Evolutionary conservation across 2,113 vertebrate species (phyloP).

Genomic region (Ceyx cyanopectus): DNA sequence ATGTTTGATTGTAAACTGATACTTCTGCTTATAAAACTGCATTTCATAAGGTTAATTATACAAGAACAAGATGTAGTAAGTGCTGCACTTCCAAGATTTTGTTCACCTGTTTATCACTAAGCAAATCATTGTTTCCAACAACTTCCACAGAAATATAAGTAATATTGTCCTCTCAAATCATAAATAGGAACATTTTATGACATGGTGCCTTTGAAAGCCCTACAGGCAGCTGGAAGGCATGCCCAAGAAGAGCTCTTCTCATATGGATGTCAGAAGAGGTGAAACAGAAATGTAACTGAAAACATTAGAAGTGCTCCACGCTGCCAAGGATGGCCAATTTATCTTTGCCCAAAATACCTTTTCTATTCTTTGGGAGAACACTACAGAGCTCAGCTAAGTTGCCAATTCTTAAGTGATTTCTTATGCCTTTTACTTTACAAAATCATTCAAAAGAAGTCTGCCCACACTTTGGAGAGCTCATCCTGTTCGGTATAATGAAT

Average conservation of each 20-base stretch:
- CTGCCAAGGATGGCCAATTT: not conserved
- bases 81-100: not conserved
- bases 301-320: not conserved
- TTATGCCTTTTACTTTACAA: not conserved
- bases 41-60: slow-evolving; percentile 27
- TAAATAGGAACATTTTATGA: not conserved
- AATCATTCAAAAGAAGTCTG: not conserved
- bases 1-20: slow-evolving; percentile 18
- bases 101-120: not conserved
- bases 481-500: not conserved
- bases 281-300: not conserved
- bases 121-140: not conserved
- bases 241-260: not conserved
- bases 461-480: not conserved
- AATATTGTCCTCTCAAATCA: not conserved
- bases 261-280: not conserved
- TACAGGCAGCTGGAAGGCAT: not conserved
- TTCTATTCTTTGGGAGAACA: not conserved
- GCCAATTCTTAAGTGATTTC: not conserved
- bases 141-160: not conserved
- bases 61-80: not conserved
- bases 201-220: not conserved
- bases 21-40: slow-evolving; percentile 2
- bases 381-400: not conserved
- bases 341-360: not conserved